Conservation (phyloP, 35 echinoderm and acorn worm genomes). For the Anneissia japonica region DNA sequence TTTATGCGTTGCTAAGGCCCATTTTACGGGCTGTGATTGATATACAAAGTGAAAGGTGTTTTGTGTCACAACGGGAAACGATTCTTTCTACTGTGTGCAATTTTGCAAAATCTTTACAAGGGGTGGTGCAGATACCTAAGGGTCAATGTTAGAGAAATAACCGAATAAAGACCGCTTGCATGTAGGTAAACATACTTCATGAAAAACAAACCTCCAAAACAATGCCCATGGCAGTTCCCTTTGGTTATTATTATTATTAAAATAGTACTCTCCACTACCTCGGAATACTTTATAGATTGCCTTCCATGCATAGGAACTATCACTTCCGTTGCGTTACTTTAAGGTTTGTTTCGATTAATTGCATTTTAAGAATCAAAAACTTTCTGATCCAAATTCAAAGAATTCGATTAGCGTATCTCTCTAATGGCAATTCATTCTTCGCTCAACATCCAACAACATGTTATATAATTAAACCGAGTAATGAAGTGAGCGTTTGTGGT, state of each 20-base stretch:
- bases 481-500: no score
- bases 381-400: neutral
- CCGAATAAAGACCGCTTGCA: neutral
- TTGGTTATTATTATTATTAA: neutral
- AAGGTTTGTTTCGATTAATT: neutral
- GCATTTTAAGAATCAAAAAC: neutral
- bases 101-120: neutral
- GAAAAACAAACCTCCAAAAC: neutral
- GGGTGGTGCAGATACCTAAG: neutral
- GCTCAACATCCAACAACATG: neutral
- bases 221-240: neutral
- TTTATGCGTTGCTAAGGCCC: no score
- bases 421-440: neutral
- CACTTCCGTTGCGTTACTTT: neutral
- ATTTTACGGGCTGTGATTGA: no score
- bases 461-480: neutral
- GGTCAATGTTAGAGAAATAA: constrained; percentile 1
- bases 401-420: neutral
- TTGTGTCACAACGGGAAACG: neutral
- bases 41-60: neutral
- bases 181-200: neutral
- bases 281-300: neutral
- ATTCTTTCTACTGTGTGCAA: neutral
- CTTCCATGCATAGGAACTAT: neutral
- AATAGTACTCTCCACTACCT: neutral